These are phyloP conservation scores for Drosophila anomalipes DNA, from an alignment of 2,888 invertebrate species.

Conservation along the genomic window DNA sequence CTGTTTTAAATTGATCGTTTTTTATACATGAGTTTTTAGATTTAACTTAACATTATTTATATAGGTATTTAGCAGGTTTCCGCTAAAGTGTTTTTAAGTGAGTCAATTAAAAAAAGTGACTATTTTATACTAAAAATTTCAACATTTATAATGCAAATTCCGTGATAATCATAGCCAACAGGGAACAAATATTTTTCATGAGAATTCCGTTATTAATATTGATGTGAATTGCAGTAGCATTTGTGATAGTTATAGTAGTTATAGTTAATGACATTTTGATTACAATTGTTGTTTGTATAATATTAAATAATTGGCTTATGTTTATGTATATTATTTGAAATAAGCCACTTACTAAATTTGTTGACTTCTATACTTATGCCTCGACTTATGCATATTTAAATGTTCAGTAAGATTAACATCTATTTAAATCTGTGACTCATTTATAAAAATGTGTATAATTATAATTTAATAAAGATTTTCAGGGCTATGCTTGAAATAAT, in stretches of 20 bases:
- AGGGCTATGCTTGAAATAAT: not conserved
- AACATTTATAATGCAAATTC: not conserved
- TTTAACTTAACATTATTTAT: not conserved
- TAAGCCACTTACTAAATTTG: not conserved
- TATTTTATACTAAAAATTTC: not conserved
- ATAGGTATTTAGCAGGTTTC: not conserved
- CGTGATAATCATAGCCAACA: not conserved
- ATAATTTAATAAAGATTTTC: not conserved
- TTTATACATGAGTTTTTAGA: not conserved
- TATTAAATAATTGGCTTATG: not conserved
- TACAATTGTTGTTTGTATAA: not conserved
- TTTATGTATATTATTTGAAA: not conserved
- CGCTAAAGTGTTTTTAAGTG: not conserved
- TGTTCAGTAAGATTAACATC: not conserved
- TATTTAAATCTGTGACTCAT: not conserved
- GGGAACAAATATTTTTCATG: not conserved
- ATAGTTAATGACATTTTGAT: not conserved
- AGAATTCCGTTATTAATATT: constrained; percentile 4
- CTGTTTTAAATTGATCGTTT: not conserved
- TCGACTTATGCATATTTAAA: not conserved
- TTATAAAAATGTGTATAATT: not conserved
- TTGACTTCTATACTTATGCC: not conserved
- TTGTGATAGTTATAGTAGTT: not conserved
- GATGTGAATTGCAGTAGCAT: not conserved
- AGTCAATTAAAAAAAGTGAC: not conserved